A percentile compares a stretch with the other conserved stretches of the same genome.
Evolutionary conservation across 1,140 invertebrate genomes (phyloP).

Genomic region (Panagrolaimus sp.): DNA sequence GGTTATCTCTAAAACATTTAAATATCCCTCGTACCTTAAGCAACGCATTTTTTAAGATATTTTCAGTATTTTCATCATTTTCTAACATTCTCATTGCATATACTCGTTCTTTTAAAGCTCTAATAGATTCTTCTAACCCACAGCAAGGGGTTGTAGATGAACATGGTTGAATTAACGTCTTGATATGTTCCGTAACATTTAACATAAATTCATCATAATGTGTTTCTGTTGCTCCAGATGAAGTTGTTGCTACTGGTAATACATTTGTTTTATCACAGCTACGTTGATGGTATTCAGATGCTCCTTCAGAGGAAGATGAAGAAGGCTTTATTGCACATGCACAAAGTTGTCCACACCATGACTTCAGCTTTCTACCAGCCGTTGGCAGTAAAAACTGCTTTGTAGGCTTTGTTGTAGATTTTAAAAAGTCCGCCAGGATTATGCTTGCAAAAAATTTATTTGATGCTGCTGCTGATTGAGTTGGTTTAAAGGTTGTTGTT

Average conservation of each 20-base stretch:
- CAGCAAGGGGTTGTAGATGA: background rate
- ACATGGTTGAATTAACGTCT: background rate
- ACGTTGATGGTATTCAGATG: too few relatives aligned
- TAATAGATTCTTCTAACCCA: background rate
- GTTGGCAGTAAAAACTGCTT: background rate
- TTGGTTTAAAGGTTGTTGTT: too few relatives aligned
- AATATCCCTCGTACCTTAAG: background rate
- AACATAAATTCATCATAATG: too few relatives aligned
- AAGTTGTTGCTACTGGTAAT: too few relatives aligned
- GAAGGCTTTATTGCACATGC: background rate
- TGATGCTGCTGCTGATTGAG: too few relatives aligned
- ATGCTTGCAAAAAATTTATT: too few relatives aligned
- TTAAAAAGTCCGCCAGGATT: conserved; percentile 4
- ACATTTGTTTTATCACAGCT: too few relatives aligned
- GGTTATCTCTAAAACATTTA: too few relatives aligned
- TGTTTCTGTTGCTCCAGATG: too few relatives aligned
- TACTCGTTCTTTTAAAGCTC: background rate
- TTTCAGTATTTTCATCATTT: conserved; percentile 2
- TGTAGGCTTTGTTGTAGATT: background rate
- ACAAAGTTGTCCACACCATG: background rate
- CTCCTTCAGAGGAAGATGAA: background rate
- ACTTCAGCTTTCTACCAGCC: conserved; percentile 2
- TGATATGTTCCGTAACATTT: too few relatives aligned
- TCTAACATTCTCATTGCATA: background rate
- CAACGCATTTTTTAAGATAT: conserved; percentile 11